Percentiles rank a stretch among this genome's conserved stretches.
phyloP scores from a whole-genome alignment of 2,797 vertebrate genomes.

The Aeoliscus strigatus region DNA sequence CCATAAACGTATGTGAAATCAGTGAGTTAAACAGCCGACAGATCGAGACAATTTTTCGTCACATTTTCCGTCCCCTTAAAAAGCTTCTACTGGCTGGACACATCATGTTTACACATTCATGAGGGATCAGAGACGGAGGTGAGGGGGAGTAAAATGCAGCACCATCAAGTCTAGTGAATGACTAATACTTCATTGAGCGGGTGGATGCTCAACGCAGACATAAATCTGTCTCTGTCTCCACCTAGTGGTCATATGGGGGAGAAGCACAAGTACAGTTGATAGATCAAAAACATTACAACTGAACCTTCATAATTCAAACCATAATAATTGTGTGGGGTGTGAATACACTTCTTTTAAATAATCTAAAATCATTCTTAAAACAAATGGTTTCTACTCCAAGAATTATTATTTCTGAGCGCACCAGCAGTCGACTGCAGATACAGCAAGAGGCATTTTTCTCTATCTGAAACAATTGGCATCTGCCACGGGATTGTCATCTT shows the following conservation, averaged over 20 bases:
- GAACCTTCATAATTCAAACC: constrained; percentile 9
- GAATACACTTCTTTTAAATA: too few species aligned
- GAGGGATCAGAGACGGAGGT: constrained; percentile 47
- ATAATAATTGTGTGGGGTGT: constrained; percentile 5
- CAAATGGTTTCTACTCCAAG: too few species aligned
- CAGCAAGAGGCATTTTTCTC: constrained; percentile 52
- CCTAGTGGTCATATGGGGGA: constrained; percentile 58
- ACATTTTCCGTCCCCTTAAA: constrained; percentile 38
- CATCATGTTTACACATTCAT: constrained; percentile 65
- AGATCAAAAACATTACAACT: background rate
- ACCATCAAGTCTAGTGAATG: constrained; percentile 48
- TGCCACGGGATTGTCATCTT: constrained; percentile 60
- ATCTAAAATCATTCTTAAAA: too few species aligned
- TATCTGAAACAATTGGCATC: constrained; percentile 62
- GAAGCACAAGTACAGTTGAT: constrained; percentile 33
- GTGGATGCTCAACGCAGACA: constrained; percentile 35
- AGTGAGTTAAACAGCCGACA: constrained; percentile 55
- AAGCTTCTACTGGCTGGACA: constrained; percentile 61
- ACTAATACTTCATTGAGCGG: constrained; percentile 37
- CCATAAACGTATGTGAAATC: constrained; percentile 63
- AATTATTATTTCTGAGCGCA: constrained; percentile 18
- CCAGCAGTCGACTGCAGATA: constrained; percentile 3
- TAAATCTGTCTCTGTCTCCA: constrained; percentile 73
- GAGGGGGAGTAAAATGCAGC: constrained; percentile 42
- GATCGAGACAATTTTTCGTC: constrained; percentile 50